Conservation (phyloP, 2,797 vertebrate species). For the Graptemys geographica region DNA sequence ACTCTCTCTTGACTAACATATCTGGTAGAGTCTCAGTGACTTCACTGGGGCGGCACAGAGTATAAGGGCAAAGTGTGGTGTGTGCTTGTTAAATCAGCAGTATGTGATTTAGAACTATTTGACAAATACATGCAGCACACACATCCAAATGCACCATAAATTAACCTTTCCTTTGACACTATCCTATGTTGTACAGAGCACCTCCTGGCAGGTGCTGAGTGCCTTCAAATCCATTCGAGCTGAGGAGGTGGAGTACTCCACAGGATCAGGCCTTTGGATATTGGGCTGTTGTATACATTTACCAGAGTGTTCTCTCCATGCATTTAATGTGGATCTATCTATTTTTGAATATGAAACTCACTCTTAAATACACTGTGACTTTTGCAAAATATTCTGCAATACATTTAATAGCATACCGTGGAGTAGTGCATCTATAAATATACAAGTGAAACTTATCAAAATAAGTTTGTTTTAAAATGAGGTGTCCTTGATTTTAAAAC, state of each 20-base stretch:
- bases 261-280: no score
- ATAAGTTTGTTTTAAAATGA: not conserved
- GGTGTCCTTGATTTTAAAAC: not conserved
- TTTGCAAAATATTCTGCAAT: not conserved
- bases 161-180: not conserved
- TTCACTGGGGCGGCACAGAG: not conserved
- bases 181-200: not conserved
- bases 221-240: not conserved
- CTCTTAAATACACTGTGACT: not conserved
- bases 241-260: not conserved
- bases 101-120: conserved; percentile 27
- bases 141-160: not conserved
- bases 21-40: not conserved
- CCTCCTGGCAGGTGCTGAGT: not conserved
- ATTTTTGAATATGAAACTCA: not conserved
- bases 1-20: not conserved
- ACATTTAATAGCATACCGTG: not conserved
- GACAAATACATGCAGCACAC: not conserved
- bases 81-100: not conserved
- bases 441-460: not conserved
- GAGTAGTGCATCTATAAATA: not conserved
- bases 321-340: not conserved
- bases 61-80: not conserved
- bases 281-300: no score
- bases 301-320: not conserved